phyloP scores from a whole-genome alignment of 2,888 invertebrate genomes.

The Nomada fucata region DNA sequence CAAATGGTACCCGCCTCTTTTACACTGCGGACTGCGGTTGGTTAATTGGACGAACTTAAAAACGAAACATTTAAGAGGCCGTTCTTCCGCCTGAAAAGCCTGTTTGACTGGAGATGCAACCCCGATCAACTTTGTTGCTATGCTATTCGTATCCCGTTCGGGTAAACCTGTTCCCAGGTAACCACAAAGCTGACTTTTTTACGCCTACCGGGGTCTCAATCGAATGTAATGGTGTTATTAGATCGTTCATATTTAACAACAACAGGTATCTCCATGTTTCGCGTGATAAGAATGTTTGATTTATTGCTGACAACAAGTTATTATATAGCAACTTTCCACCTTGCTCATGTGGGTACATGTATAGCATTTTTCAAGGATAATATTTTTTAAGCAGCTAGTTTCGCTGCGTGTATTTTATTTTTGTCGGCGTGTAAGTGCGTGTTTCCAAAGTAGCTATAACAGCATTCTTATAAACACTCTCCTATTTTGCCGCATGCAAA shows the following conservation, averaged over 20 bases:
- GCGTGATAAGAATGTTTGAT: background rate
- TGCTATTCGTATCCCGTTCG: slow-evolving; percentile 39
- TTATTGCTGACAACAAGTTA: background rate
- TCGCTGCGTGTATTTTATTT: too few relatives aligned
- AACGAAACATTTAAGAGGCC: slow-evolving; percentile 21
- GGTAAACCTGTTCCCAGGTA: slow-evolving; percentile 62
- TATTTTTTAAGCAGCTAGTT: too few relatives aligned
- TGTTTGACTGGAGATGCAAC: slow-evolving; percentile 42
- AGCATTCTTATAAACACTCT: background rate
- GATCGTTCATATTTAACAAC: slow-evolving; percentile 1
- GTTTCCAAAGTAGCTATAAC: background rate
- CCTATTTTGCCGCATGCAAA: background rate
- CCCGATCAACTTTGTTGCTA: slow-evolving; percentile 50
- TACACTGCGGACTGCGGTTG: background rate
- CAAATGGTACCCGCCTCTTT: background rate
- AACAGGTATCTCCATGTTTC: too few relatives aligned
- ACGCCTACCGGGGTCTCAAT: slow-evolving; percentile 20
- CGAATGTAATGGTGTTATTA: slow-evolving; percentile 7
- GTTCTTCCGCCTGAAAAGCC: slow-evolving; percentile 37
- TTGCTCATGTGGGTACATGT: background rate
- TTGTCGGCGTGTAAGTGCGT: too few relatives aligned
- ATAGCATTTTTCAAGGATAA: too few relatives aligned
- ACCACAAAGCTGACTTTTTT: slow-evolving; percentile 54
- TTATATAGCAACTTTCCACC: background rate
- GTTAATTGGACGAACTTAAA: slow-evolving; percentile 33